Conservation (phyloP, 2,113 vertebrate species). For the Dissostichus mawsoni region DNA sequence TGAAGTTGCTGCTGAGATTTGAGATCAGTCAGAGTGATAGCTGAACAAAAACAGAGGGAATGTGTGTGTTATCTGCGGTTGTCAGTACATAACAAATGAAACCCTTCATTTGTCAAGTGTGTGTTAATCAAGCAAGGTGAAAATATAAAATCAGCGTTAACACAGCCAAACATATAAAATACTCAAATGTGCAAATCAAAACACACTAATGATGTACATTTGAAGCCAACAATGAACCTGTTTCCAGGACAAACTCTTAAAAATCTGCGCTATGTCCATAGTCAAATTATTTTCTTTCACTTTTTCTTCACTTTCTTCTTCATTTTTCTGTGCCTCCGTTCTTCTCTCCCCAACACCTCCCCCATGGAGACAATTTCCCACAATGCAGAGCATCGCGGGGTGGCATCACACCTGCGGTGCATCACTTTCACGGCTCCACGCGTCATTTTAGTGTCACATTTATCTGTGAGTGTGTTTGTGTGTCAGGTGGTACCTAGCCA, state of each 20-base stretch:
- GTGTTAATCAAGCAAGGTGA: neutral
- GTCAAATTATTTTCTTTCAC: constrained; percentile 26
- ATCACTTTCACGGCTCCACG: constrained; percentile 67
- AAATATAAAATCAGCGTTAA: neutral
- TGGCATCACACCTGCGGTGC: constrained; percentile 56
- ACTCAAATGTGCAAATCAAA: constrained; percentile 6
- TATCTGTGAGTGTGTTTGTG: constrained; percentile 54
- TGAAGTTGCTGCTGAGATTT: neutral
- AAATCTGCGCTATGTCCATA: constrained; percentile 10
- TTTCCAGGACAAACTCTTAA: constrained; percentile 2
- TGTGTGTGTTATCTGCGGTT: neutral
- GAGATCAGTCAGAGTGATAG: neutral
- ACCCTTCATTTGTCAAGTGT: neutral
- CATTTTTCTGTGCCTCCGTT: constrained; percentile 1
- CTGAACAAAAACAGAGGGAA: neutral
- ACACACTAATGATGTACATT: neutral
- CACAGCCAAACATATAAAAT: neutral
- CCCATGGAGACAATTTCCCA: constrained; percentile 58
- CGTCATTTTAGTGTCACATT: constrained; percentile 79
- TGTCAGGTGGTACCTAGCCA: constrained; percentile 66
- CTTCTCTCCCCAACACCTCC: neutral
- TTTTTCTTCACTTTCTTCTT: constrained; percentile 13
- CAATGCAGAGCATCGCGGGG: constrained; percentile 69
- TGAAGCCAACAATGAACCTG: neutral
- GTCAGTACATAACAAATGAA: neutral